phyloP scores from a whole-genome alignment of 2,797 vertebrate genomes.

The Arnoldichthys spilopterus region DNA sequence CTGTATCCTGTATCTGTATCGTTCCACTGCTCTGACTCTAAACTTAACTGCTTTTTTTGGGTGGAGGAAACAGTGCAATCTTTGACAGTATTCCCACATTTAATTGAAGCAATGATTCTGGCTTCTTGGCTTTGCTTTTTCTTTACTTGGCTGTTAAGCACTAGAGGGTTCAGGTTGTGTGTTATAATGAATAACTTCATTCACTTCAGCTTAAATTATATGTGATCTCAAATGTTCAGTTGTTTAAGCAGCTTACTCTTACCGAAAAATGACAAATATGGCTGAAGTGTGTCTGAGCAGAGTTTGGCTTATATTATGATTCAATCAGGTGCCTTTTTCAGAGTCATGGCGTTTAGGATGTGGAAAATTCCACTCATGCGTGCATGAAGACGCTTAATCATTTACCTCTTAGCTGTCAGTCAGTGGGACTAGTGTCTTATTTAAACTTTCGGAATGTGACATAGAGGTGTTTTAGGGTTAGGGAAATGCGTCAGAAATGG shows the following conservation, averaged over 20 bases:
- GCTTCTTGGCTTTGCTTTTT: too few relatives aligned
- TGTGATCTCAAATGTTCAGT: not conserved
- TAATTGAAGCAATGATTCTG: too few relatives aligned
- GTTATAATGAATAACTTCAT: not conserved
- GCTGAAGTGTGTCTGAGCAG: not conserved
- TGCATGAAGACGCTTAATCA: constrained; percentile 11
- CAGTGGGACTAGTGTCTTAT: constrained; percentile 12
- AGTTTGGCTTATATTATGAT: not conserved
- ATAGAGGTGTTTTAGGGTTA: constrained; percentile 58
- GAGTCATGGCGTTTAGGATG: not conserved
- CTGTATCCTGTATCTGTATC: too few relatives aligned
- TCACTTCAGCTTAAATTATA: too few relatives aligned
- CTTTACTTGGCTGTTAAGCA: too few relatives aligned
- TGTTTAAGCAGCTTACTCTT: not conserved
- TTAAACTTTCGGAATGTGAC: constrained; percentile 56
- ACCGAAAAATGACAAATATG: too few relatives aligned
- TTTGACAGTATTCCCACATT: too few relatives aligned
- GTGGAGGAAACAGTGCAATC: too few relatives aligned
- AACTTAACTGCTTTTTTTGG: too few relatives aligned
- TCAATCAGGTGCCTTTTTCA: constrained; percentile 4
- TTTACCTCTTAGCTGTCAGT: constrained; percentile 18
- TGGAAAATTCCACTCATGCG: constrained; percentile 41
- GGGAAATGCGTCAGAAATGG: constrained; percentile 58
- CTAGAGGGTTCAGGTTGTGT: not conserved
- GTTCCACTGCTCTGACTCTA: too few relatives aligned